These are phyloP conservation scores for Platyscapa corneri DNA, from an alignment of 1,140 invertebrate species.

Conservation along the genomic window DNA sequence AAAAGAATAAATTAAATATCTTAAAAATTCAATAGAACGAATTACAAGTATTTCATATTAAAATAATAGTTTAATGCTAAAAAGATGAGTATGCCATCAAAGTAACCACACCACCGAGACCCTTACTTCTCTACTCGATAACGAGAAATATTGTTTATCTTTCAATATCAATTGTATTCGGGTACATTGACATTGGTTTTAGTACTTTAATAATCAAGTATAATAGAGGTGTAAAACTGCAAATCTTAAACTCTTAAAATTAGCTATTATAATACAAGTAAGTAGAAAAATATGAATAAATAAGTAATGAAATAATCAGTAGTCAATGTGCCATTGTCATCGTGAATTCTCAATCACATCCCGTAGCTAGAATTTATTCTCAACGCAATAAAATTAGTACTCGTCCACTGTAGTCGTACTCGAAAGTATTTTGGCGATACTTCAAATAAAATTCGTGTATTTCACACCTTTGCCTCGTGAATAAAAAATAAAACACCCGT, in stretches of 20 bases:
- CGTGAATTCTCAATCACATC: not conserved
- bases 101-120: constrained; percentile 25
- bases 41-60: not conserved
- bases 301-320: constrained; percentile 12
- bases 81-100: constrained; percentile 19
- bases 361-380: not conserved
- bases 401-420: not conserved
- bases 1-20: constrained; percentile 11
- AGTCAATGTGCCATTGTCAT: not conserved
- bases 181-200: not conserved
- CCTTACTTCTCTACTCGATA: not conserved
- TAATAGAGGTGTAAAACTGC: not conserved
- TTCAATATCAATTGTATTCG: not conserved
- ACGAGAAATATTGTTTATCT: not conserved
- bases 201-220: not conserved
- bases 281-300: constrained; percentile 9
- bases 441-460: not conserved
- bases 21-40: not conserved
- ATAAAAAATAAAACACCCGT: not conserved
- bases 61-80: not conserved
- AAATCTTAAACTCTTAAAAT: not conserved
- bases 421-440: not conserved
- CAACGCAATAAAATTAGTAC: not conserved
- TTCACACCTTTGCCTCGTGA: not conserved
- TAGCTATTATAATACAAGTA: not conserved